phyloP scores from a whole-genome alignment of 2,797 vertebrate genomes.

The Brachyrhaphis roseni region DNA sequence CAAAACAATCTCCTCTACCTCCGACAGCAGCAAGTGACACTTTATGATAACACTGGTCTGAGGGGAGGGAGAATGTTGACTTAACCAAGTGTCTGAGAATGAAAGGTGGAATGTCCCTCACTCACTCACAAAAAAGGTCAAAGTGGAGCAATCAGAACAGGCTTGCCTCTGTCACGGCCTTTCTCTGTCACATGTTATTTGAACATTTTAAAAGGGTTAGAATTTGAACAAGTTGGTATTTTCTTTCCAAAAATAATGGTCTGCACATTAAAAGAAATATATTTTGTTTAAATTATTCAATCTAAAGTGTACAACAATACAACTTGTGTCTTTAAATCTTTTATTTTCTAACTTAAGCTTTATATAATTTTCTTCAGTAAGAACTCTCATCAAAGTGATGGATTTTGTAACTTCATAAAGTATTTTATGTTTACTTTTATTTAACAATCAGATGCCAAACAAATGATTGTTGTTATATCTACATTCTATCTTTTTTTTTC shows the following conservation, averaged over 20 bases:
- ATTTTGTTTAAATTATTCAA: neutral
- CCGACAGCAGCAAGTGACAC: constrained; percentile 74
- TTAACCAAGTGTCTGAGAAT: constrained; percentile 76
- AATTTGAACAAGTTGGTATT: constrained; percentile 8
- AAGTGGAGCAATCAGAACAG: constrained; percentile 59
- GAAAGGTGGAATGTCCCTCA: constrained; percentile 69
- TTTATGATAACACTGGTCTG: constrained; percentile 74
- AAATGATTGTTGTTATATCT: constrained; percentile 7
- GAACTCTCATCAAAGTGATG: neutral
- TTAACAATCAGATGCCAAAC: constrained; percentile 12
- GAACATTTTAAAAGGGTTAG: constrained; percentile 22
- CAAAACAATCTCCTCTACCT: constrained; percentile 61
- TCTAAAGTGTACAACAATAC: neutral
- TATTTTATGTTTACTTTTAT: neutral
- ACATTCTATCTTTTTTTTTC: neutral
- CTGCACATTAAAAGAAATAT: neutral
- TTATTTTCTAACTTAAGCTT: neutral
- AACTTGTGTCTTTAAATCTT: constrained; percentile 6
- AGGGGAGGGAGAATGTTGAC: constrained; percentile 74
- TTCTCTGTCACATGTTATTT: constrained; percentile 20
- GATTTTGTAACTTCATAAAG: neutral
- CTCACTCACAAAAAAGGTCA: constrained; percentile 67
- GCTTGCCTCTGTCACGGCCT: constrained; percentile 40
- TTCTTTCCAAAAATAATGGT: neutral
- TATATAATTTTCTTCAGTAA: neutral